Base-by-base conservation (phyloP, 2,113 vertebrate genomes). In the Oxyruncus cristatus region DNA sequence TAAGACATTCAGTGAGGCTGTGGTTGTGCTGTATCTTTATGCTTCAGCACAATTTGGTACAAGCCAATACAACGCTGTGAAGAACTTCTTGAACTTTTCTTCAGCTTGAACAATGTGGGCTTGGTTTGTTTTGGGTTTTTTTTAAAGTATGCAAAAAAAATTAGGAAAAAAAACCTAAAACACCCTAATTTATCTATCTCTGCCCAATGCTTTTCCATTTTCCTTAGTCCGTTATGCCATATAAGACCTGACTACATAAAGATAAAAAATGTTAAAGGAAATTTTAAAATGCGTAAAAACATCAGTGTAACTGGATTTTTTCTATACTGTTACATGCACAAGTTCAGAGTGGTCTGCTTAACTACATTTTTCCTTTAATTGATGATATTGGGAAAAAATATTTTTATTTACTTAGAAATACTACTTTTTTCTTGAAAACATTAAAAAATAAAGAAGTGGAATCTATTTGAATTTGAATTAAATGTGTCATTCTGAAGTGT, bases 101-200 rank as follows among this genome's bases (percentile, higher is more conserved):
- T 56, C 32, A 49, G 14, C 6, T 44, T 58, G 33, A 75, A 61
- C 33, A 22, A 66, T 2, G 4, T 42, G 23, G 9, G 7, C 2
- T 44, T 32, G 8, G 61, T 44, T 50, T 3, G 2, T 16, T 12
- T 49, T 49, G 12, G 16, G 14, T 1, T 0, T 4, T 11, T 58
- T 49, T 72, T 61, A 1, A 74, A 76, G 10, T 11, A 19, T 6
- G 32, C 15, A 12, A 42, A 72, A 2, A 52, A 59, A 55, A 22
- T 14, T 12, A n/a, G 32, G 12, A 11, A 35, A 39, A 79, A 72
- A 41, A 0, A 2, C n/a, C n/a, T 50, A 42, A 8, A 80, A 21
- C 6, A 33, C 17, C 6, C 8, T 42, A 26, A 24, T 59, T 79
- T 75, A 12, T 70, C 30, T 44, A 3, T n/a, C 12, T 59, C 39